Percentiles rank a stretch among this genome's conserved stretches.
These are phyloP conservation scores for Anticlea derivata DNA, from an alignment of 2,888 invertebrate species.

Conservation along the genomic window DNA sequence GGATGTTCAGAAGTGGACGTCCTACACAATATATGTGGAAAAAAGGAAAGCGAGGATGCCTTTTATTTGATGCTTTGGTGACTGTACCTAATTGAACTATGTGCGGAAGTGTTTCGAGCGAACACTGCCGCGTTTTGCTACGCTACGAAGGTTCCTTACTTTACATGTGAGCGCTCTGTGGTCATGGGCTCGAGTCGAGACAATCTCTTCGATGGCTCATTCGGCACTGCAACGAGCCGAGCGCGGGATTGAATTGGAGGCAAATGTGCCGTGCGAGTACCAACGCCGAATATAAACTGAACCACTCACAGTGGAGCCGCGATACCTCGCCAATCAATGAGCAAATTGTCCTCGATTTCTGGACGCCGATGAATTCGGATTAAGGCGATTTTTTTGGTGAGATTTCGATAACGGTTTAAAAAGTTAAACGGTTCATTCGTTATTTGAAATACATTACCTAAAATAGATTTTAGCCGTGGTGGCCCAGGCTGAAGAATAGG, in stretches of 20 bases:
- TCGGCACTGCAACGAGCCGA: slow-evolving; percentile 76
- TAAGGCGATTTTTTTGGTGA: slow-evolving; percentile 36
- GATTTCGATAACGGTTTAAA: no score
- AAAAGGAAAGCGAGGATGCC: no score
- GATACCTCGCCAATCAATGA: slow-evolving; percentile 55
- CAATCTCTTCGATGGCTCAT: slow-evolving; percentile 78
- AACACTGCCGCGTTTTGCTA: not conserved
- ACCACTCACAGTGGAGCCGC: slow-evolving; percentile 59
- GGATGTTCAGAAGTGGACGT: no score
- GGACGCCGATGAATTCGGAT: slow-evolving; percentile 41
- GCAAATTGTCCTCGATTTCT: slow-evolving; percentile 55
- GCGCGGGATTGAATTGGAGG: slow-evolving; percentile 79
- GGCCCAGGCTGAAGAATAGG: no score
- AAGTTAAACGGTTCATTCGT: no score
- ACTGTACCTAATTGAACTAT: no score
- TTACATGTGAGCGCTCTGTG: slow-evolving; percentile 7
- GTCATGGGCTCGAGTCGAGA: slow-evolving; percentile 43
- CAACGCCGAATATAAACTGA: slow-evolving; percentile 74
- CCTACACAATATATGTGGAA: no score
- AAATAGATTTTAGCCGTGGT: not conserved
- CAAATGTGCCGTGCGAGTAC: slow-evolving; percentile 76
- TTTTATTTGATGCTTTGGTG: no score
- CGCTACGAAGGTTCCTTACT: slow-evolving; percentile 7
- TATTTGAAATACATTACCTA: no score
- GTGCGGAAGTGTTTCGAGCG: not conserved